phyloP scores from a whole-genome alignment of 2,797 vertebrate species.

The Melopsittacus undulatus region DNA sequence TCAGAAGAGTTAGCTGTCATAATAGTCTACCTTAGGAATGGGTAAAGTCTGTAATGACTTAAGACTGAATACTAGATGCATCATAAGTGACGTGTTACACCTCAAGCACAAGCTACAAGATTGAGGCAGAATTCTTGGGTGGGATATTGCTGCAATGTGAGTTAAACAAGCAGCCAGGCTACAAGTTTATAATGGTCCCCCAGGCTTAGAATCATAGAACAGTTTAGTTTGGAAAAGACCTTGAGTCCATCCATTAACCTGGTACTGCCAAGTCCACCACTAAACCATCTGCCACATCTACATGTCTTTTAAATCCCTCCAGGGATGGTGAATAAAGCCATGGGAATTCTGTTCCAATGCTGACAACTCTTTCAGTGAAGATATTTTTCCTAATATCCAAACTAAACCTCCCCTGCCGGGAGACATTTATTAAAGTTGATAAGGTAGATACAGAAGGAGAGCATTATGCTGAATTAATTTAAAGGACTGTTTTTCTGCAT shows the following conservation, averaged over 20 bases:
- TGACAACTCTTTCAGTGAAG: background rate
- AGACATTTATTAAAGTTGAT: background rate
- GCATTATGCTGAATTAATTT: background rate
- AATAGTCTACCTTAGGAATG: background rate
- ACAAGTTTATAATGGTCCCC: background rate
- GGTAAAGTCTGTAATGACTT: background rate
- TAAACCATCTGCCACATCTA: background rate
- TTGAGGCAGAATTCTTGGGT: background rate
- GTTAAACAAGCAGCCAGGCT: background rate
- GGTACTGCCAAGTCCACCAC: background rate
- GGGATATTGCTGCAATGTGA: background rate
- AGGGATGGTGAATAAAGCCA: background rate
- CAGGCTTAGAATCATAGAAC: background rate
- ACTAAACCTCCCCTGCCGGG: background rate
- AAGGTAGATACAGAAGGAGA: background rate
- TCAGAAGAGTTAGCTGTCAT: background rate
- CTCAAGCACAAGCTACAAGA: background rate
- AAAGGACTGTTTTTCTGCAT: background rate
- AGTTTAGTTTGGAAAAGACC: background rate
- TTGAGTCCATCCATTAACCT: background rate
- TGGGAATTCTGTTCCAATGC: background rate
- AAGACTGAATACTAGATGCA: background rate
- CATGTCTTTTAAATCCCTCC: background rate
- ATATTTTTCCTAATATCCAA: background rate
- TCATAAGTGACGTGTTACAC: background rate